Evolutionary conservation across 1,140 invertebrate species (phyloP), one percentile per base, ranked within the genome.

Genomic region (Lepidurus apus): DNA sequence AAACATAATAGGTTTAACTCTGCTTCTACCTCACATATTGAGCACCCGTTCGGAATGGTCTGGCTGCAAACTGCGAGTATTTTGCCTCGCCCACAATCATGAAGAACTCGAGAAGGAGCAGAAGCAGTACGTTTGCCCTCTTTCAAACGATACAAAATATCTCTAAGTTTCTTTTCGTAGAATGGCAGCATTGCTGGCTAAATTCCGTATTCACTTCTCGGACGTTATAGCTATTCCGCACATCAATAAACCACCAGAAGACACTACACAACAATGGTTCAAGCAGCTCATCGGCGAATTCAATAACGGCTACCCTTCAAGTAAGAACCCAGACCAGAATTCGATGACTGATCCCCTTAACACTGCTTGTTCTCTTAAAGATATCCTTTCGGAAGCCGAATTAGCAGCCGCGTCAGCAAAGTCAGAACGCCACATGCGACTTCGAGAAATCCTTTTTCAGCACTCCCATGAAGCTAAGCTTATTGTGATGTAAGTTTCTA

Each of bases 161-260:
- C 74, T 75, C 42, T n/a, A 75, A 7, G 26, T 7, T n/a, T 47
- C 6, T 47, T 77, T 44, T 87, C 88, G 45, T 84, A 97, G 95
- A 84, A 96, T 99, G 94, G 93, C 94, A 5, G 93, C 93, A 82
- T 88, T 98, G 44, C 87, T 98, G 81, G 89, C 90, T 0, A 98
- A 98, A 85, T 97, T 98, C 87, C 89, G 97, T 43, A 96, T 98
- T 80, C 93, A 96, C 84, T 97, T 95, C 84, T 92, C 92, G 3
- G 93, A 95, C 82, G 87, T 98, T 74, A 93, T 91, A 76, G 95
- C 98, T 88, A 91, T 98, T 43, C 92, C 95, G 79, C 93, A 93
- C 77, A 91, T 95, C 44, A 91, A 89, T 45, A 89, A 93, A 43
- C 87, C 89, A 79, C 92, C 93, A 3, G 88, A 90, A 79, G 85